Evolutionary conservation across 2,888 invertebrate species (phyloP).

Genomic region (Patella pellucida): DNA sequence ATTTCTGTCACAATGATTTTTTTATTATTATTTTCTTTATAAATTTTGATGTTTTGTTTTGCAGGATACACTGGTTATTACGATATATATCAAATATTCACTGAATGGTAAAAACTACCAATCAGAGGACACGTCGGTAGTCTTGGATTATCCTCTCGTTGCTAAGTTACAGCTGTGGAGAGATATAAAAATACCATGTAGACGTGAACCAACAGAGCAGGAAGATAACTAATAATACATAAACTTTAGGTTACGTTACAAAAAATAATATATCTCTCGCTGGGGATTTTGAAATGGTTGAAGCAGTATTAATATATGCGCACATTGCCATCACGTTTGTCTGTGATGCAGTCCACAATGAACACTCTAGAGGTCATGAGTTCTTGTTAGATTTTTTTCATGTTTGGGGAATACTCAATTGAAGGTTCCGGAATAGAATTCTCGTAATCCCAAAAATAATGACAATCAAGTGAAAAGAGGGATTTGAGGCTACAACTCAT

Average conservation of each 20-base stretch:
- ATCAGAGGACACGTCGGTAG: constrained; percentile 13
- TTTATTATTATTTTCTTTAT: not conserved
- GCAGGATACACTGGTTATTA: constrained; percentile 27
- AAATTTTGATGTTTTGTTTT: not conserved
- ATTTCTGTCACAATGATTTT: too few relatives aligned
- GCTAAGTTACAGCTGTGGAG: constrained; percentile 32
- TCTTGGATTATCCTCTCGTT: constrained; percentile 34
- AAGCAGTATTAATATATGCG: constrained; percentile 1
- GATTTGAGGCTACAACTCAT: too few relatives aligned
- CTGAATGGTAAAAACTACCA: constrained; percentile 5
- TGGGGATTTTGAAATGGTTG: not conserved
- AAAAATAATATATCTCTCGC: not conserved
- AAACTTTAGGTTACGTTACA: not conserved
- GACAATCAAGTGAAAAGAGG: too few relatives aligned
- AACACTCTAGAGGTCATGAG: not conserved
- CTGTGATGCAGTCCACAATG: not conserved
- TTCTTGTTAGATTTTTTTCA: too few relatives aligned
- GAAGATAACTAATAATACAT: not conserved
- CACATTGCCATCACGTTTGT: not conserved
- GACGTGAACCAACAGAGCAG: constrained; percentile 18
- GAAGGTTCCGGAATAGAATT: too few relatives aligned
- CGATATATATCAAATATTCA: constrained; percentile 26
- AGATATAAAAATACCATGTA: not conserved
- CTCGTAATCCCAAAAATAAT: too few relatives aligned
- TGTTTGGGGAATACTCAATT: too few relatives aligned